Evolutionary conservation across 2,797 vertebrate genomes (phyloP), one percentile per base, ranked within the genome.

Genomic region (Luscinia megarhynchos): DNA sequence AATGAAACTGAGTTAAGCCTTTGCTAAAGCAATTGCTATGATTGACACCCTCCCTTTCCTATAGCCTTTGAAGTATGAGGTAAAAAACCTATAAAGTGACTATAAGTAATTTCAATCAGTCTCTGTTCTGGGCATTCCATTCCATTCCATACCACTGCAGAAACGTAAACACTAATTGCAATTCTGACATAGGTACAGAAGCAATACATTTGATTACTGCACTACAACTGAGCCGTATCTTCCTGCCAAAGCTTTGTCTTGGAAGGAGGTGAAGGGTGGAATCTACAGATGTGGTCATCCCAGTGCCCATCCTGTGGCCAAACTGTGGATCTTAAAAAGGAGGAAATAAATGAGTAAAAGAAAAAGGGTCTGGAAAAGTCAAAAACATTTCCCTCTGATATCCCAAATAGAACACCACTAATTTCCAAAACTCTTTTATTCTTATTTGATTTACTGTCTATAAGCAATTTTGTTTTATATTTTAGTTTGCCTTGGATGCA

Each of bases 71-170:
- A 90, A 75, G 30, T 9, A 87, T 1, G 11, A 90, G 9, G 32
- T 5, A 82, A 55, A 90, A 45, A 22, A 46, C 10, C 10, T 1
- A 3, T 24, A 7, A 61, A 55, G 8, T 12, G 29, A 14, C 29
- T 32, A 0, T 6, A 13, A 2, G 5, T 36, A 51, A 12, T 66
- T 55, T 29, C 1, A 12, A n/a, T 50, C 29, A 27, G 13, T 13
- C 38, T 55, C 59, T 38, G 15, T 20, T 85, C 26, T 29, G 46
- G 20, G 24, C 45, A 70, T 6, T 6, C 8, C 30, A 8, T 23
- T 59, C 38, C 41, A 18, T 36, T 82, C 53, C 34, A 6, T 7
- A 45, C 23, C 20, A n/a, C 29, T 32, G 53, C 32, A 59, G 64
- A 63, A 82, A 75, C 7, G 10, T 12, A 53, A 93, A 84, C 5